A percentile compares a stretch with the other conserved stretches of the same genome.
Evolutionary conservation across 2,888 invertebrate genomes (phyloP).

Genomic region (Oegoconia quadripuncta): DNA sequence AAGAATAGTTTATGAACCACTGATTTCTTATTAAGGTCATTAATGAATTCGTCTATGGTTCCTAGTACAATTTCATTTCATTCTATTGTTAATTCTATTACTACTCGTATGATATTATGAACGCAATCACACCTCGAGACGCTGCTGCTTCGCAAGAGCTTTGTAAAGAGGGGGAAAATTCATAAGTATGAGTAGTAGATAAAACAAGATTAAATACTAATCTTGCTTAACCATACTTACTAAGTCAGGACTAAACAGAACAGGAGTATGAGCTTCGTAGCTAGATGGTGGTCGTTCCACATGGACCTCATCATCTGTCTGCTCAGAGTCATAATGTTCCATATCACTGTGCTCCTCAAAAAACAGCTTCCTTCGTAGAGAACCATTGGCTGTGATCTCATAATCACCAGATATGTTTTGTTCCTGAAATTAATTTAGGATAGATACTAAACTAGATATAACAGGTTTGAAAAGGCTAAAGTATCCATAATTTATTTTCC

Average conservation of each 20-base stretch:
- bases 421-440: slow-evolving; percentile 40
- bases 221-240: slow-evolving; percentile 41
- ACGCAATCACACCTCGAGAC: too few species aligned
- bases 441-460: background rate
- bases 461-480: background rate
- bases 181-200: too few species aligned
- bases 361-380: slow-evolving; percentile 58
- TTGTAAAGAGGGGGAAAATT: too few species aligned
- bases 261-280: slow-evolving; percentile 55
- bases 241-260: slow-evolving; percentile 63
- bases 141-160: too few species aligned
- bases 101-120: too few species aligned
- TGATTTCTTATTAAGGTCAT: too few species aligned
- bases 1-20: too few species aligned
- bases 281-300: slow-evolving; percentile 49
- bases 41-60: too few species aligned
- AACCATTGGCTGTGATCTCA: slow-evolving; percentile 70
- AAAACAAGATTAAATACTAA: too few species aligned
- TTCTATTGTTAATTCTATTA: too few species aligned
- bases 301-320: slow-evolving; percentile 61
- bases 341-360: slow-evolving; percentile 69
- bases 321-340: slow-evolving; percentile 67
- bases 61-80: too few species aligned
- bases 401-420: slow-evolving; percentile 62
- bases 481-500: too few species aligned